A percentile compares a stretch with the other conserved stretches of the same genome.
Conservation (phyloP, 2,888 invertebrate species). For the Macrosiphum euphorbiae region DNA sequence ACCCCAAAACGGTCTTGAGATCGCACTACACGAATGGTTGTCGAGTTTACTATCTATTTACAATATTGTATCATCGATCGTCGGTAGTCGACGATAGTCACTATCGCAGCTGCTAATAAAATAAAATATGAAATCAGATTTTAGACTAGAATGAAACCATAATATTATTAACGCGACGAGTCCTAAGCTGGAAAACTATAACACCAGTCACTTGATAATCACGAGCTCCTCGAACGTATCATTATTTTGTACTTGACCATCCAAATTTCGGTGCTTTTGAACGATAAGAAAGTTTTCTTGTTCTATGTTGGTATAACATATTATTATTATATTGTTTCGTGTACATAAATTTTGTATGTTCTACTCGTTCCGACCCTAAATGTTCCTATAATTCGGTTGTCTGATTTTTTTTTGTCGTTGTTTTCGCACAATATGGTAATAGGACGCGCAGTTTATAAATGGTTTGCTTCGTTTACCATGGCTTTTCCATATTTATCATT, state of each 20-base stretch:
- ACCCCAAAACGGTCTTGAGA: not conserved
- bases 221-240: not conserved
- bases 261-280: not conserved
- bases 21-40: not conserved
- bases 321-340: not conserved
- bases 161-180: not conserved
- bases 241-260: not conserved
- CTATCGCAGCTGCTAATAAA: not conserved
- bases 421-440: not conserved
- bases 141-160: not conserved
- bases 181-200: not conserved
- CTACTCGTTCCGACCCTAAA: not conserved
- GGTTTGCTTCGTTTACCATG: not conserved
- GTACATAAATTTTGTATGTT: not conserved
- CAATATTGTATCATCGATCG: not conserved
- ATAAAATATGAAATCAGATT: not conserved
- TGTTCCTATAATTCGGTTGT: not conserved
- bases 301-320: not conserved
- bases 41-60: not conserved
- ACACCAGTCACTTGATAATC: not conserved
- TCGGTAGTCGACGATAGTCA: not conserved
- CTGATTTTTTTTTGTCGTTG: not conserved
- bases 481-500: constrained; percentile 23
- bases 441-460: not conserved
- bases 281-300: not conserved